A percentile compares a stretch with the other conserved stretches of the same genome.
Evolutionary conservation across 2,113 vertebrate genomes (phyloP).

Genomic region (Cnemophilus loriae): DNA sequence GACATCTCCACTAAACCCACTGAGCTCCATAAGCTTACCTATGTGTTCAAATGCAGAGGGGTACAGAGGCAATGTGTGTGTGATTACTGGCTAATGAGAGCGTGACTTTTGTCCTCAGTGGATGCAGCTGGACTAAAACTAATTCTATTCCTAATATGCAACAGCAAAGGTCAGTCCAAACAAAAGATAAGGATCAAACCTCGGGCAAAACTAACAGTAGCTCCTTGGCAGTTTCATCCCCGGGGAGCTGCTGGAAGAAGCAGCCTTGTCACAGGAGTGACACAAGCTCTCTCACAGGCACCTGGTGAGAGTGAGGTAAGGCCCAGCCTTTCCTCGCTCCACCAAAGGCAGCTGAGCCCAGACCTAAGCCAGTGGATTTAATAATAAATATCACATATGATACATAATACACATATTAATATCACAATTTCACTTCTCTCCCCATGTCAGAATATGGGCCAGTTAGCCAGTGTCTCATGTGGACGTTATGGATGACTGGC

Average conservation of each 20-base stretch:
- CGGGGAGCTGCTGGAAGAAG: neutral
- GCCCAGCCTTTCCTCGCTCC: neutral
- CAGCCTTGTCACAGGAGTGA: neutral
- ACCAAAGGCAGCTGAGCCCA: neutral
- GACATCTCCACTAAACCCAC: neutral
- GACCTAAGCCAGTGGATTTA: neutral
- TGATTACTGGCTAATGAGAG: neutral
- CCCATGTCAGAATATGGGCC: neutral
- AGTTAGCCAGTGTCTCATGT: fast-evolving
- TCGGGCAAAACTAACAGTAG: neutral
- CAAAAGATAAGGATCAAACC: neutral
- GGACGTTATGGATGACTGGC: neutral
- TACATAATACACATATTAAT: neutral
- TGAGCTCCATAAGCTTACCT: neutral
- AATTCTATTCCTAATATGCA: neutral
- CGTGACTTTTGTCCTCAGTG: neutral
- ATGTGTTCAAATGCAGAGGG: neutral
- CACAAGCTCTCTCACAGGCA: neutral
- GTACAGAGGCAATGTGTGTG: neutral
- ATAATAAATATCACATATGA: neutral
- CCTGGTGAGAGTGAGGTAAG: neutral
- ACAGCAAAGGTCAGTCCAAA: neutral
- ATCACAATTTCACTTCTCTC: neutral
- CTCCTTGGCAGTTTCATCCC: neutral
- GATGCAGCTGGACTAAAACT: neutral